A percentile compares a stretch with the other conserved stretches of the same genome.
phyloP scores from a whole-genome alignment of 2,888 invertebrate species.

The Drosophila vallismaia region DNA sequence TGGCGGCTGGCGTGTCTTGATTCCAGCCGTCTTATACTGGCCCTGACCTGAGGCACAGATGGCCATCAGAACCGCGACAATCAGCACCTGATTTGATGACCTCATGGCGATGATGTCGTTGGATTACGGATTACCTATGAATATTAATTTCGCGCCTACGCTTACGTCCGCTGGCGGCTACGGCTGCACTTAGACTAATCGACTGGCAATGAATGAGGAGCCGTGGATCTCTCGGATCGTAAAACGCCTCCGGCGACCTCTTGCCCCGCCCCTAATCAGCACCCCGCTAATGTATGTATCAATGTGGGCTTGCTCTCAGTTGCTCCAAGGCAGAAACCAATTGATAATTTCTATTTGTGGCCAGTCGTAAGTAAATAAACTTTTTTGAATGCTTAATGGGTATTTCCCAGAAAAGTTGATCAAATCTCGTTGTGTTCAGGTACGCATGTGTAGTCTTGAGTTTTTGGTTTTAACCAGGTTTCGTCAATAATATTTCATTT shows the following conservation, averaged over 20 bases:
- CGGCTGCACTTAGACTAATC: conserved; percentile 70
- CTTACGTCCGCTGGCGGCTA: conserved; percentile 53
- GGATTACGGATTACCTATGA: conserved; percentile 7
- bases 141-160: conserved; percentile 22
- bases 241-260: conserved; percentile 33
- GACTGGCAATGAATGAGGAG: conserved; percentile 19
- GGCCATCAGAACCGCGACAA: conserved; percentile 34
- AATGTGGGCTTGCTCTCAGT: conserved; percentile 48
- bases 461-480: background rate
- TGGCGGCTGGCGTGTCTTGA: conserved; percentile 77
- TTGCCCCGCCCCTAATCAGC: conserved; percentile 55
- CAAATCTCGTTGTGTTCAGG: conserved; percentile 15
- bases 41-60: conserved; percentile 33
- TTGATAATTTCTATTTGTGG: conserved; percentile 21
- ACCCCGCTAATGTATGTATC: conserved; percentile 53
- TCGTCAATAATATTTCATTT: background rate
- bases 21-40: conserved; percentile 75
- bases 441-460: background rate
- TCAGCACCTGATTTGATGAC: conserved; percentile 54
- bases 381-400: conserved; percentile 3
- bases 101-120: conserved; percentile 55
- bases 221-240: conserved; percentile 32
- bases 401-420: conserved; percentile 23
- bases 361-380: conserved; percentile 9
- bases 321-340: conserved; percentile 12